Evolutionary conservation across 2,113 vertebrate species (phyloP), one percentile per base, ranked within the genome.

Genomic region (Mionectes macconnelli): DNA sequence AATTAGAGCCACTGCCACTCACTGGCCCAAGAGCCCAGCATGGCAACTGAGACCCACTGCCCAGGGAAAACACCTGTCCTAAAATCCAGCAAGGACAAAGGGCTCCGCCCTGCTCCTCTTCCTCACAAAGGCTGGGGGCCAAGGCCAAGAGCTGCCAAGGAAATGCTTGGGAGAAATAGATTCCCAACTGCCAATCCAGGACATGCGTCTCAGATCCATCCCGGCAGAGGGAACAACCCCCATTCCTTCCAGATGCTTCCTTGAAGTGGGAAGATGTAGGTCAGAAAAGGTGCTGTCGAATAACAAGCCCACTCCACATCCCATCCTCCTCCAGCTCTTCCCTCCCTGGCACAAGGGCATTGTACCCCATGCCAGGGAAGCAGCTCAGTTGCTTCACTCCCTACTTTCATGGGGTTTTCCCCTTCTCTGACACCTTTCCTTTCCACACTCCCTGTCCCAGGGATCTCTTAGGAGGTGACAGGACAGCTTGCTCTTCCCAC

Each of bases 21-120:
- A 85, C 50, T 20, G 13, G 0, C 60, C 11, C 1, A n/a, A n/a
- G 27, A 89, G 70, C 82, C 55, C 74, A 72, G 74, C 19, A 1
- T 1, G 0, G 82, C 10, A 1, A 75, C 37, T 8, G 0, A 45
- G 72, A 80, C 9, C 3, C 4, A 4, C 63, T 68, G 52, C 56
- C 21, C 3, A 2, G 7, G 7, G 28, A 82, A 94, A 50, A 40
- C 44, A 72, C 49, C 35, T 24, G 18, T 22, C 70, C 53, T 40
- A 62, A 49, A 82, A 24, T 31, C 31, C 1, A 1, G 8, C 31
- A 72, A 60, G 18, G 60, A 23, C 62, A 49, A 28, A 63, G 6
- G 27, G 25, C 15, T 72, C 79, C 67, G 83, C 35, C 44, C 53
- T 40, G 44, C 35, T 45, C 27, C 45, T 73, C 44, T 18, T 68